Evolutionary conservation across 92 coral and sea anemone species (phyloP).

Genomic region (Phenganax stokvisi): DNA sequence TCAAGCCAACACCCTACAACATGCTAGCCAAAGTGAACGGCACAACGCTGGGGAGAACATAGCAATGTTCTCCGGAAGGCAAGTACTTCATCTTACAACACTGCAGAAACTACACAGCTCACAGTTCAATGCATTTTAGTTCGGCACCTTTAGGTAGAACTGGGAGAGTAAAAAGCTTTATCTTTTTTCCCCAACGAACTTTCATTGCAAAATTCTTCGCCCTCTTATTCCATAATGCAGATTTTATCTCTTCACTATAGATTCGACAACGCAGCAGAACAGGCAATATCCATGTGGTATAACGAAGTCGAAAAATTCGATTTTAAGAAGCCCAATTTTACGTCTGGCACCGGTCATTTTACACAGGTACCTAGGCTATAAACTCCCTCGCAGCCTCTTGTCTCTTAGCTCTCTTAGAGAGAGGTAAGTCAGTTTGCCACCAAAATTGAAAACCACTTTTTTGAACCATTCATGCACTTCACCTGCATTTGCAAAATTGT

Average conservation of each 20-base stretch:
- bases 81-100: neutral
- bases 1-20: neutral
- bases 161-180: neutral
- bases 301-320: conserved; percentile 11
- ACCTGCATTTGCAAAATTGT: neutral
- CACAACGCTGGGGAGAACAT: conserved; percentile 19
- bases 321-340: conserved; percentile 1
- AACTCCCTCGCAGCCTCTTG: neutral
- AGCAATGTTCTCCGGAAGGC: conserved; percentile 27
- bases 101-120: neutral
- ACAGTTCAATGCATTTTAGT: neutral
- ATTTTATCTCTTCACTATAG: neutral
- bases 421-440: too few relatives aligned
- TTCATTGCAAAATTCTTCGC: neutral
- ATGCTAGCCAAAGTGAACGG: conserved; percentile 10
- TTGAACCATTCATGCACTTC: too few relatives aligned
- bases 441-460: too few relatives aligned
- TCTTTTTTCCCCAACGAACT: neutral
- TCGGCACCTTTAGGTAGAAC: too few relatives aligned
- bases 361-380: neutral
- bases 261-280: conserved; percentile 10
- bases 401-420: neutral
- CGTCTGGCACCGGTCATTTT: conserved; percentile 20
- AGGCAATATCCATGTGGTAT: conserved; percentile 21
- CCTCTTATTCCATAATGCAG: neutral